Evolutionary conservation across 2,797 vertebrate species (phyloP).

Genomic region (Picus viridis): DNA sequence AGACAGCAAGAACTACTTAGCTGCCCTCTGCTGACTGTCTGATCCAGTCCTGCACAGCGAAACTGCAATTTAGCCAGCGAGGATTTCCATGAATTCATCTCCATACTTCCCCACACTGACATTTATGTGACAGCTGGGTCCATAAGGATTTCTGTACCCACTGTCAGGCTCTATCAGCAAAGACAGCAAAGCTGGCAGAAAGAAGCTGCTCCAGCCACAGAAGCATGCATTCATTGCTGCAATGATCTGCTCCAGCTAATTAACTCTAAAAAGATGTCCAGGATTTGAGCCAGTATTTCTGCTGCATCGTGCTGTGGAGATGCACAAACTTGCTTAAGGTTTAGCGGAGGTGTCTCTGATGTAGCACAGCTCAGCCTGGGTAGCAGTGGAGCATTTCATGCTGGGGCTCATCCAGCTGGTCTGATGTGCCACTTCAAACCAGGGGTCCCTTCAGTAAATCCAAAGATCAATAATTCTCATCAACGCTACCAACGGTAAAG

Average conservation of each 20-base stretch:
- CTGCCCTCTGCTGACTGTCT: constrained; percentile 57
- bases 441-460: neutral
- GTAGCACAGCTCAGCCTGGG: rapidly evolving
- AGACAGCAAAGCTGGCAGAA: neutral
- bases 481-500: rapidly evolving
- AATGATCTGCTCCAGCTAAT: constrained; percentile 2
- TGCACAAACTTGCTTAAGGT: rapidly evolving
- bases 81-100: neutral
- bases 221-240: neutral
- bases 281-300: neutral
- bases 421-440: neutral
- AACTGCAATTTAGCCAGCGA: rapidly evolving
- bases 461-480: neutral
- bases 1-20: neutral
- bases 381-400: rapidly evolving
- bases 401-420: rapidly evolving
- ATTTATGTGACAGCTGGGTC: rapidly evolving
- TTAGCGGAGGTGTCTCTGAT: neutral
- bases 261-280: neutral
- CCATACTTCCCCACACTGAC: rapidly evolving
- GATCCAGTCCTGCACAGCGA: neutral
- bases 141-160: rapidly evolving
- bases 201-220: neutral
- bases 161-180: neutral
- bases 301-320: neutral